phyloP scores from a whole-genome alignment of 2,888 invertebrate genomes.

The Limnephilus rhombicus region DNA sequence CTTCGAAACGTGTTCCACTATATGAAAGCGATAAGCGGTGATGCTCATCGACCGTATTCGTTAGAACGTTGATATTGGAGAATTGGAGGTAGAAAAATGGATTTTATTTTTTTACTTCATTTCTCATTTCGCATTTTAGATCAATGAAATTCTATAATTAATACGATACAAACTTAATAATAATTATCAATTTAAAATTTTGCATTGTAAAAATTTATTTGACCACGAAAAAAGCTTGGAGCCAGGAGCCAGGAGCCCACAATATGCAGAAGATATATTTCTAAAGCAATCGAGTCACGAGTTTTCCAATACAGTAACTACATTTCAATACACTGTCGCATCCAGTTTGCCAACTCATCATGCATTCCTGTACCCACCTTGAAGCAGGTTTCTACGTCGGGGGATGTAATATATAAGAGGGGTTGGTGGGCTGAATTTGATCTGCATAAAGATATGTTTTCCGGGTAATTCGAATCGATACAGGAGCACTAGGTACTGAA shows the following conservation, averaged over 20 bases:
- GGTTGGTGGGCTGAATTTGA: slow-evolving; percentile 5
- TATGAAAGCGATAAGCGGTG: too few relatives aligned
- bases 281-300: slow-evolving; percentile 6
- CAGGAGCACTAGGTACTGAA: not conserved
- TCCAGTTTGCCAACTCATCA: slow-evolving; percentile 49
- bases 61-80: too few relatives aligned
- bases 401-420: slow-evolving; percentile 15
- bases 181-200: too few relatives aligned
- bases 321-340: slow-evolving; percentile 44
- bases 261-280: not conserved
- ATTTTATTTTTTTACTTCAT: too few relatives aligned
- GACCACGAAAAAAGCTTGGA: too few relatives aligned
- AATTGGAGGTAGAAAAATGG: too few relatives aligned
- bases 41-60: too few relatives aligned
- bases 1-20: too few relatives aligned
- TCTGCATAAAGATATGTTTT: slow-evolving; percentile 38
- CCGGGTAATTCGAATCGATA: slow-evolving; percentile 42
- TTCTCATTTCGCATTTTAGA: too few relatives aligned
- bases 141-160: too few relatives aligned
- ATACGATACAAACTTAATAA: too few relatives aligned
- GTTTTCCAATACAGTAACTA: slow-evolving; percentile 33
- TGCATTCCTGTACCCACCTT: slow-evolving; percentile 32
- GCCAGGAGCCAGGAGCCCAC: not conserved
- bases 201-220: too few relatives aligned
- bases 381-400: slow-evolving; percentile 36